Evolutionary conservation across 2,113 vertebrate genomes (phyloP).

Genomic region (Pomatorhinus ruficollis): DNA sequence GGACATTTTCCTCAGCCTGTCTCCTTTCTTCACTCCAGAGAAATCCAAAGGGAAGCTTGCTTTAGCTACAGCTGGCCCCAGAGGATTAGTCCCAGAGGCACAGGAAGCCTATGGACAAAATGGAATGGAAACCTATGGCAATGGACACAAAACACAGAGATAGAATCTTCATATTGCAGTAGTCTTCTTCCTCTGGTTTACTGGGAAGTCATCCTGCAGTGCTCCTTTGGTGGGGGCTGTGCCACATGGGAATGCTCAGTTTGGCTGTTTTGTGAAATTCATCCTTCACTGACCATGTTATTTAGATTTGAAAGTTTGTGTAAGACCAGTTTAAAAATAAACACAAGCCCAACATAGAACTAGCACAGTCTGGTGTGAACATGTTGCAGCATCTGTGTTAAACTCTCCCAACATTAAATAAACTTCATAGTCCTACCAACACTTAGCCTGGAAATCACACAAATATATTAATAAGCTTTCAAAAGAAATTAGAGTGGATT

Average conservation of each 20-base stretch:
- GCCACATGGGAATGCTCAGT: background rate
- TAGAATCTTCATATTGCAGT: background rate
- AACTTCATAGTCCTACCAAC: background rate
- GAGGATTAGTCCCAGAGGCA: background rate
- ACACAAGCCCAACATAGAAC: background rate
- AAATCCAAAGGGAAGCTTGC: background rate
- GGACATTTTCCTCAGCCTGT: background rate
- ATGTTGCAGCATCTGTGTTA: background rate
- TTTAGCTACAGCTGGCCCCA: background rate
- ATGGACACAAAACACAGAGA: background rate
- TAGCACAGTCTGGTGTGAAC: background rate
- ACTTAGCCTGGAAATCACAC: background rate
- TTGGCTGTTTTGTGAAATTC: background rate
- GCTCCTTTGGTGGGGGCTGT: background rate
- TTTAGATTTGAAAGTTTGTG: background rate
- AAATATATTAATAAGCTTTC: background rate
- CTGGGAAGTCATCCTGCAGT: background rate
- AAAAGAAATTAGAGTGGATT: background rate
- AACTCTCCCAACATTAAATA: rapidly evolving
- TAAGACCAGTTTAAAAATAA: background rate
- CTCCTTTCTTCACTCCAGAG: background rate
- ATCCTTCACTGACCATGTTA: background rate
- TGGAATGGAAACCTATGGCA: background rate
- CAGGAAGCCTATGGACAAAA: background rate
- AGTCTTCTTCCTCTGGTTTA: background rate